phyloP scores from a whole-genome alignment of 2,797 vertebrate species.

The Crenichthys baileyi region DNA sequence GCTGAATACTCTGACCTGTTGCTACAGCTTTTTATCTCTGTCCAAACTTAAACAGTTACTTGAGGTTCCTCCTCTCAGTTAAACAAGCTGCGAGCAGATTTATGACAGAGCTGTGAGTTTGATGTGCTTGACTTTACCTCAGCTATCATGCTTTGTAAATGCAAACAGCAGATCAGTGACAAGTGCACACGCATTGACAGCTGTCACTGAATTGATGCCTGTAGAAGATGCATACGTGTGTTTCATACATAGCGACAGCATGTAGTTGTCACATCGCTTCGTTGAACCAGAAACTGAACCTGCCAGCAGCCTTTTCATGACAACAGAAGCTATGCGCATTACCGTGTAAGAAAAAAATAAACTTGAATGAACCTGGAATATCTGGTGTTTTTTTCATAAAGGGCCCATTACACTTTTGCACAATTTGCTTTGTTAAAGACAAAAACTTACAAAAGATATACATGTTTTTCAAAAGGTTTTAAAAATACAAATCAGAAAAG shows the following conservation, averaged over 20 bases:
- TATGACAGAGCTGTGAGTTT: conserved; percentile 22
- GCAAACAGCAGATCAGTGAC: not conserved
- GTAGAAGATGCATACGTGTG: not conserved
- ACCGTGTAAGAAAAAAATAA: not conserved
- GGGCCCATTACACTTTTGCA: not conserved
- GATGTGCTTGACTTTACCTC: conserved; percentile 6
- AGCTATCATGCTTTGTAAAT: not conserved
- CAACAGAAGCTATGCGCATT: not conserved
- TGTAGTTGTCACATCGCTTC: not conserved
- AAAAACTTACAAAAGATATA: too few species aligned
- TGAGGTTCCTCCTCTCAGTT: conserved; percentile 17
- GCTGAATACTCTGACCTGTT: conserved; percentile 45
- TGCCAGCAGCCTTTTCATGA: not conserved
- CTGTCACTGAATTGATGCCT: not conserved
- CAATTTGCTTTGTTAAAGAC: not conserved
- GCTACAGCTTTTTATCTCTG: conserved; percentile 30
- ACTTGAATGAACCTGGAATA: not conserved
- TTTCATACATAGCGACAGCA: not conserved
- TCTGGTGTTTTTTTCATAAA: not conserved
- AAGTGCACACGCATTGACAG: not conserved
- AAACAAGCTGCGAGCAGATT: conserved; percentile 10
- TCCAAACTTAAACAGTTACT: conserved; percentile 15
- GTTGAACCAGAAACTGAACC: not conserved
- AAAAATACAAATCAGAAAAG: too few species aligned
- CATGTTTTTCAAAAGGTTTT: too few species aligned